Base-by-base conservation (phyloP, 2,113 vertebrate genomes). In the Marmota flaviventris region DNA sequence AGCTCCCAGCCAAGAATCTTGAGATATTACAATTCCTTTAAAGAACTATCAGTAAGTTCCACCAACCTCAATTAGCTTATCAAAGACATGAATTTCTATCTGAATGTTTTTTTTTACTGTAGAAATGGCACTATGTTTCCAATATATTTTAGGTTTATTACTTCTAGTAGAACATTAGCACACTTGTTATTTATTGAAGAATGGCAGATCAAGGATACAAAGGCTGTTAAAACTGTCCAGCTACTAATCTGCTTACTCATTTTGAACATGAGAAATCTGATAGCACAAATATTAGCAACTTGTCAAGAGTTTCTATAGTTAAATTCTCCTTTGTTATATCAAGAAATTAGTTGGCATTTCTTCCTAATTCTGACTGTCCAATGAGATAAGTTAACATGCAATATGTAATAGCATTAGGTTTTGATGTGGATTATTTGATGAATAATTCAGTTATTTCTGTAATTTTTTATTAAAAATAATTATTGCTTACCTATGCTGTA, bases 261-360 rank as follows among this genome's bases (percentile, higher is more conserved):
- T 85, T 75, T 48, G 92, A 87, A 92, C 34, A 75, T 25, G 39
- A 92, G 48, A 67, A 95, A 86, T 65, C 24, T 85, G 29, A 69
- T 16, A 69, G 32, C 29, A 69, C 27, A 69, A 13, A 69, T 69
- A 69, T 69, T 34, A 69, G 20, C 2, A 83, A 42, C 48, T 48
- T 77, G 0, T 48, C 22, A 65, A 4, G 6, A 56, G 17, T 85
- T n/a, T 72, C 72, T 79, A 94, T n/a, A 70, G 75, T 81, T 65
- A 27, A 63, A 63, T 63, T 63, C 61, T 63, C 61, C 24, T 27
- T 63, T 63, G 13, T 27, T 63, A 25, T 9, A 63, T 63, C 8
- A 63, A 63, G 20, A 58, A 63, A 27, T 63, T 27, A 63, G 56
- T 5, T 18, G 5, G 61, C 24, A 63, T 27, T 27, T 63, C 8